Evolutionary conservation across 2,888 invertebrate species (phyloP).

Genomic region (Drosophila birchii): DNA sequence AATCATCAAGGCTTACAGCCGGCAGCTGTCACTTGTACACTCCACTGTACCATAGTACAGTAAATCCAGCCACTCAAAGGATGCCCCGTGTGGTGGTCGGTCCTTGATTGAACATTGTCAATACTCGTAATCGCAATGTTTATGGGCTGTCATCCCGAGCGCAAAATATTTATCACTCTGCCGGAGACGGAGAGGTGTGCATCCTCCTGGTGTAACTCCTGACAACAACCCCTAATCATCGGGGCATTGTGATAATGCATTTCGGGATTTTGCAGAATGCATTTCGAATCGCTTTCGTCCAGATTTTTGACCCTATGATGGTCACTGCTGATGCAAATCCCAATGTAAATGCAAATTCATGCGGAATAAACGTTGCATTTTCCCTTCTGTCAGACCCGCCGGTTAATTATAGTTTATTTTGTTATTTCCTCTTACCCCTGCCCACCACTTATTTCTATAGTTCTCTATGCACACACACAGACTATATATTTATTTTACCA

Average conservation of each 20-base stretch:
- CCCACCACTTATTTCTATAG: slow-evolving; percentile 19
- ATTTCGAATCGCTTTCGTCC: slow-evolving; percentile 42
- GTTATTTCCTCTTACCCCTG: slow-evolving; percentile 26
- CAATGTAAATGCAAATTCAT: slow-evolving; percentile 64
- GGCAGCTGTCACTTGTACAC: slow-evolving; percentile 60
- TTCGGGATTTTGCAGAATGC: slow-evolving; percentile 38
- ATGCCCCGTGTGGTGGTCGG: slow-evolving; percentile 47
- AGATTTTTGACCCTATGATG: slow-evolving; percentile 34
- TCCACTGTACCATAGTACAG: slow-evolving; percentile 63
- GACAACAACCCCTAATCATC: slow-evolving; percentile 62
- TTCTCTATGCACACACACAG: slow-evolving; percentile 43
- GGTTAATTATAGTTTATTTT: slow-evolving; percentile 68
- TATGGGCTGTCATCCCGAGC: slow-evolving; percentile 69
- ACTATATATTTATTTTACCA: slow-evolving; percentile 27
- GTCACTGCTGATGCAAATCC: slow-evolving; percentile 59
- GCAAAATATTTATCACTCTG: slow-evolving; percentile 75
- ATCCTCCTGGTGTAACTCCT: slow-evolving; percentile 23
- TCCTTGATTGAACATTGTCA: slow-evolving; percentile 55
- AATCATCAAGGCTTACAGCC: slow-evolving; percentile 60
- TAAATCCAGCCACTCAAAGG: slow-evolving; percentile 61
- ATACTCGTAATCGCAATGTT: slow-evolving; percentile 51
- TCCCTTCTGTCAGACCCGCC: slow-evolving; percentile 27
- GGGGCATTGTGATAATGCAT: slow-evolving; percentile 47
- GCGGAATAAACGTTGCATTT: slow-evolving; percentile 61
- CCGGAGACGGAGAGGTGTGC: slow-evolving; percentile 32